Base-by-base conservation (phyloP, 2,888 invertebrate genomes). In the Morinoia aosen region DNA sequence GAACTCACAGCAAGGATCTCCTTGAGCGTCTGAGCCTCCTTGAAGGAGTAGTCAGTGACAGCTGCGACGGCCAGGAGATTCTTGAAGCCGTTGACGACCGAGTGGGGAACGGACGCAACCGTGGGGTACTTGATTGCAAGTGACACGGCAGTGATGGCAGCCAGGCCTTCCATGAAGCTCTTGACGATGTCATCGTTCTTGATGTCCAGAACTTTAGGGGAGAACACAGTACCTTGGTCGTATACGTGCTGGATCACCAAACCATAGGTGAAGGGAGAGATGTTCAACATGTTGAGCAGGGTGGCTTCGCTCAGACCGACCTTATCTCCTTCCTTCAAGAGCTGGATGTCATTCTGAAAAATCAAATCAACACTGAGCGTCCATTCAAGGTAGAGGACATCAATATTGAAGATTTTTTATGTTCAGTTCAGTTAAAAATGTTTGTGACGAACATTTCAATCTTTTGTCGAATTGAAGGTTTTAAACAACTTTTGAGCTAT, bases 241-340 rank as follows among this genome's bases (percentile, higher is more conserved):
- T 99, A 99, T 3, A 99, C 99, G 98, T 98, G 98, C 96, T 97
- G 97, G 96, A 99, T 99, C 91, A 98, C 98, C 97, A 99, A 98
- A 98, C 99, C 99, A 97, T 99, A 99, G 95, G 99, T 99, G 98
- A 99, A 99, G 95, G 99, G 99, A 97, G 99, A 99, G 97, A 99
- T 99, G 98, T 99, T 99, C 98, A 99, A 98, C 99, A 99, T 99
- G 98, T 99, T 99, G 97, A 99, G 98, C 96, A 99, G 98, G 33
- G 99, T 99, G 90, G 99, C 99, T 98, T 99, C 99, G 91, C 99
- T 99, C 97, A 99, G 99, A 97, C 99, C 99, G 96, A 99, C 99
- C 97, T 99, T 99, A 97, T 99, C 99, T 94, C 99, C 99, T 57
- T 98, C 98, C 97, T 97, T 97, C 97, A 98, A 98, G 97, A 98